Evolutionary conservation across 2,888 invertebrate genomes (phyloP), one percentile per base, ranked within the genome.

Genomic region (Apamea epomidion): DNA sequence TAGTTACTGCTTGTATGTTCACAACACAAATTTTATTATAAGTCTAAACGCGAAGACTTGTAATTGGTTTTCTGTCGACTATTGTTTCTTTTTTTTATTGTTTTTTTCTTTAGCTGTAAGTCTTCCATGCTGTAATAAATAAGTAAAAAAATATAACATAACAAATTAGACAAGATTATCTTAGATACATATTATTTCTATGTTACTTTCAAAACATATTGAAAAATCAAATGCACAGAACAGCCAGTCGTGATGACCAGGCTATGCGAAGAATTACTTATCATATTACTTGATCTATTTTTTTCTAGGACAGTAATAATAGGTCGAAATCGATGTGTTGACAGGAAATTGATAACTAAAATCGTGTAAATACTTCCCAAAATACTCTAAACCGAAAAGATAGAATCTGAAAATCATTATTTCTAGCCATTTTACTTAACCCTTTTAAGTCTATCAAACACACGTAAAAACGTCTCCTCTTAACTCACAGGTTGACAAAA

Each of bases 401-500:
- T 25, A 6, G 12, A 25, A 25, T 67, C 16, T 16, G 1, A 25
- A 42, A 21, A 54, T 25, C 8, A 54, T 6, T 54, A 2, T 8
- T 54, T 54, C 21, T 10, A 54, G 21, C 10, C 25, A 54, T 25
- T 54, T 54, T 54, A 58, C 32, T 48, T 3, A 74, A 76, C n/a
- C 67, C 60, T 78, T 85, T 83, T 45, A 76, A 67, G 62, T 18
- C 42, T 70, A 65, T 69, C 62, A 65, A 71, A 65, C 54, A n/a
- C 54, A 16, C 29, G 45, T 87, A 73, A 82, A 87, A 80, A 70
- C 16, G 48, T 76, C 81, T 51, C 73, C 45, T 48, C 45, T 76
- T 76, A 79, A 84, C 83, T 79, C 70, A 74, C 86, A 83, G 79
- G 88, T 90, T 90, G 89, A 90, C 90, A 91, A 85, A 88, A 90